Conservation (phyloP, 2,888 invertebrate genomes). For the Melanostoma scalare region DNA sequence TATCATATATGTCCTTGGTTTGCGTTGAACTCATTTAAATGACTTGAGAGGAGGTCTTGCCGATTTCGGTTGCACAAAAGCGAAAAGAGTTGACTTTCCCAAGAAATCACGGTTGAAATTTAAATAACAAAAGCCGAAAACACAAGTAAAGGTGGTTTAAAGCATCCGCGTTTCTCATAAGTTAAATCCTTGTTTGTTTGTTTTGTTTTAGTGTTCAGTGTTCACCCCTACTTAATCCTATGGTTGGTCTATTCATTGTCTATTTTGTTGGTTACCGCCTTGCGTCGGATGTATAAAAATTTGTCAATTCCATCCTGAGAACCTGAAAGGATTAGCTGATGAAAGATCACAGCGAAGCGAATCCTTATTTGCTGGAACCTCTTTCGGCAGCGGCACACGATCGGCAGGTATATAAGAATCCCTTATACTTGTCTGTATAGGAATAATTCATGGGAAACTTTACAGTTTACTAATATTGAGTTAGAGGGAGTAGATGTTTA, state of each 20-base stretch:
- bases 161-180: slow-evolving; percentile 33
- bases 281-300: slow-evolving; percentile 26
- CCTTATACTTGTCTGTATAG: too few relatives aligned
- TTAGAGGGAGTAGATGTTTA: slow-evolving; percentile 64
- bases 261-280: slow-evolving; percentile 57
- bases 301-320: not conserved
- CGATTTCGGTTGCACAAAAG: not conserved
- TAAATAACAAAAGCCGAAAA: slow-evolving; percentile 44
- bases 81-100: slow-evolving; percentile 53
- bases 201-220: slow-evolving; percentile 58
- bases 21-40: slow-evolving; percentile 55
- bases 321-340: slow-evolving; percentile 61
- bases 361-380: slow-evolving; percentile 16
- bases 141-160: slow-evolving; percentile 46
- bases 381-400: slow-evolving; percentile 47
- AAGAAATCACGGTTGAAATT: slow-evolving; percentile 39
- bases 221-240: slow-evolving; percentile 64
- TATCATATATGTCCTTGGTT: slow-evolving; percentile 34
- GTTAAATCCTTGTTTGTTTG: slow-evolving; percentile 32
- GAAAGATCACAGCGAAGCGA: slow-evolving; percentile 65
- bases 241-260: slow-evolving; percentile 40
- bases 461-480: not conserved
- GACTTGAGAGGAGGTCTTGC: slow-evolving; percentile 35
- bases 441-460: not conserved
- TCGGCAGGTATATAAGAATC: slow-evolving; percentile 51